These are phyloP conservation scores for Chascanopsetta lugubris DNA, from an alignment of 2,113 vertebrate species.

Conservation along the genomic window DNA sequence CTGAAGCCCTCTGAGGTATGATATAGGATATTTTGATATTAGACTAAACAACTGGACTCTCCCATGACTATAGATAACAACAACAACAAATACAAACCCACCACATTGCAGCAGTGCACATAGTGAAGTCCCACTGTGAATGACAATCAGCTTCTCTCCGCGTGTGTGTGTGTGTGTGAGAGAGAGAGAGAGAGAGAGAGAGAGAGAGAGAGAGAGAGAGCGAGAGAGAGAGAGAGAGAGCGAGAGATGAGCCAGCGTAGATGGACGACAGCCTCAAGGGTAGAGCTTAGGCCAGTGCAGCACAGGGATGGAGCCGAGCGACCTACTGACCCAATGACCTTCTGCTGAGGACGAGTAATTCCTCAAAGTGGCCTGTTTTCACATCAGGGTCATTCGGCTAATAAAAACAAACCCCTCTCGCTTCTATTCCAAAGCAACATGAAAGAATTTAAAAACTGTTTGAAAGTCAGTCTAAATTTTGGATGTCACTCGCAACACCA, in stretches of 20 bases:
- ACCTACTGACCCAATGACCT: conserved; percentile 32
- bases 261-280: conserved; percentile 26
- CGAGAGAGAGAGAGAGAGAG: too few relatives aligned
- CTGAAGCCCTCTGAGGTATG: neutral
- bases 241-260: conserved; percentile 31
- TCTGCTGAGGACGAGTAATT: conserved; percentile 20
- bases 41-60: neutral
- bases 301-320: neutral
- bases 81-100: neutral
- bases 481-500: neutral
- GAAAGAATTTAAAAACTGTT: neutral
- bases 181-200: too few relatives aligned
- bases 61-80: neutral
- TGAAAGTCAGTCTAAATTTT: neutral
- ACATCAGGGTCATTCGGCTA: conserved; percentile 1
- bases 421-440: neutral
- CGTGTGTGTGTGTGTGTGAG: too few relatives aligned
- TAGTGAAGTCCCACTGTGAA: conserved; percentile 13
- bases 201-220: too few relatives aligned
- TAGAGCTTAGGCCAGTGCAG: conserved; percentile 4
- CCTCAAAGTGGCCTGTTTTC: conserved; percentile 12
- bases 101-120: neutral
- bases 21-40: neutral
- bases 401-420: neutral
- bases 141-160: conserved; percentile 24